A percentile compares a stretch with the other conserved stretches of the same genome.
These are phyloP conservation scores for Emydoidea blandingii DNA, from an alignment of 2,797 vertebrate species.

Conservation along the genomic window DNA sequence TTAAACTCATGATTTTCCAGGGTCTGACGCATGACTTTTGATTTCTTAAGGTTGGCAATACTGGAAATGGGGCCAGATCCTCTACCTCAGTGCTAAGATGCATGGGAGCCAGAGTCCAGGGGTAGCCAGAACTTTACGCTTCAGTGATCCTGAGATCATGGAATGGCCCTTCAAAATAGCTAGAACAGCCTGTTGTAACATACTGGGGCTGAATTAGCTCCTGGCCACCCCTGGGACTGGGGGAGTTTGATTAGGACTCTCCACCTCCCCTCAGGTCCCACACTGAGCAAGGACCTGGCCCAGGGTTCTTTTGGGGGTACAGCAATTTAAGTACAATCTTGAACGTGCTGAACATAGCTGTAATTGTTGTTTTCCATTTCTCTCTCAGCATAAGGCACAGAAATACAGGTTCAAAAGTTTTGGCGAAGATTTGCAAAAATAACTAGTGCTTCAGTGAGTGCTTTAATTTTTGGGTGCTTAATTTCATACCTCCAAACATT, in stretches of 20 bases:
- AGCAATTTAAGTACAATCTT: neutral
- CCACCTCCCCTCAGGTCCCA: neutral
- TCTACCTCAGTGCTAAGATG: neutral
- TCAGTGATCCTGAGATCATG: neutral
- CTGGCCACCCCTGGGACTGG: neutral
- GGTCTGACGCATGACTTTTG: neutral
- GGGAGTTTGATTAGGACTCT: neutral
- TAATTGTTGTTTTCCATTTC: neutral
- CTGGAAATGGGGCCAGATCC: neutral
- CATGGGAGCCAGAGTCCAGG: neutral
- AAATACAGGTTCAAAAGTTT: neutral
- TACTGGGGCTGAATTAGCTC: neutral
- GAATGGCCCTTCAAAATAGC: neutral
- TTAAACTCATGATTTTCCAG: neutral
- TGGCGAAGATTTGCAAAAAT: neutral
- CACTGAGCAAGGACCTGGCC: neutral
- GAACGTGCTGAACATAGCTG: neutral
- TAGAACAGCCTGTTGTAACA: neutral
- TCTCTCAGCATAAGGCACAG: neutral
- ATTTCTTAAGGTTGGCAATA: neutral
- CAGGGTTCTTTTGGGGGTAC: neutral
- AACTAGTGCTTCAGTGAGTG: too few relatives aligned
- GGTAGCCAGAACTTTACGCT: neutral
- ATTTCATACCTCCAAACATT: too few relatives aligned
- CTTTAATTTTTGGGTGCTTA: too few relatives aligned